Evolutionary conservation across 2,888 invertebrate species (phyloP).

Genomic region (Oligia fasciuncula): DNA sequence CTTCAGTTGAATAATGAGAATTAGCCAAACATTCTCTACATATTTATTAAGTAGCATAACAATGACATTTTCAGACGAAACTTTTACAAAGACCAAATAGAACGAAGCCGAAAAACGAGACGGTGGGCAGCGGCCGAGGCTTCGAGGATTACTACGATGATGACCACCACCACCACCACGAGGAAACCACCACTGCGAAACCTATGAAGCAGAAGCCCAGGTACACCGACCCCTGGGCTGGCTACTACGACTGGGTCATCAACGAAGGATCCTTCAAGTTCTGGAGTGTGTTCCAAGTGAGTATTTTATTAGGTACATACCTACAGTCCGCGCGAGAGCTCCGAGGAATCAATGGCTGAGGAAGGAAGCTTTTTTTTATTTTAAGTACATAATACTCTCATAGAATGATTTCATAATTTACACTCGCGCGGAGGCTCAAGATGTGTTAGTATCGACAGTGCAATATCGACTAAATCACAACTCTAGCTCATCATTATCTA

Average conservation of each 20-base stretch:
- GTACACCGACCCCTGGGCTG: conserved; percentile 93
- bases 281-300: conserved; percentile 96
- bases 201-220: conserved; percentile 89
- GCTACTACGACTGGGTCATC: conserved; percentile 96
- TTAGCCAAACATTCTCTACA: not conserved
- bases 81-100: conserved; percentile 59
- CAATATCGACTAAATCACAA: no score
- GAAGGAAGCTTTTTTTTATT: no score
- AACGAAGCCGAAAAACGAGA: conserved; percentile 66
- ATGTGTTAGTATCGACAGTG: no score
- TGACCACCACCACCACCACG: conserved; percentile 79
- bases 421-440: no score
- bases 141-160: conserved; percentile 87
- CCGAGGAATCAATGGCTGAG: no score
- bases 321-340: no score
- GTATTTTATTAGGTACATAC: conserved; percentile 34
- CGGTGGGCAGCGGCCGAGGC: conserved; percentile 79
- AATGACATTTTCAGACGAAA: conserved; percentile 67
- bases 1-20: not conserved
- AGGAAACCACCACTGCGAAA: conserved; percentile 83
- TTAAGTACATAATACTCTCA: no score
- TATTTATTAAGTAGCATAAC: not conserved
- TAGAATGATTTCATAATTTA: no score
- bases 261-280: conserved; percentile 97
- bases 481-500: no score